Base-by-base conservation (phyloP, 2,797 vertebrate species). In the Anguilla pacifica region DNA sequence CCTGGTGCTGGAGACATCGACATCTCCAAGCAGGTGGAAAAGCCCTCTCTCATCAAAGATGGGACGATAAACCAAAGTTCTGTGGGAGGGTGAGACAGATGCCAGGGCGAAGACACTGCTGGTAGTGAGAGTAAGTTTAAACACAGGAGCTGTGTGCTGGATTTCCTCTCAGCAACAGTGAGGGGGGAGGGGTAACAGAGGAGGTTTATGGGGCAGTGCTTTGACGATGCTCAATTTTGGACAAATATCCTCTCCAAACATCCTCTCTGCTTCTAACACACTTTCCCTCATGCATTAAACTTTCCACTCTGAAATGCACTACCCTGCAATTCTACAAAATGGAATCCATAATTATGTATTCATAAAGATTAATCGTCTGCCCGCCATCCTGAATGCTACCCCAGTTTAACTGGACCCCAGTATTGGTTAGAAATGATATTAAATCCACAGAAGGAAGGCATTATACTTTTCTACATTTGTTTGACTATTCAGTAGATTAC, bases 1-100 rank as follows among this genome's bases (percentile, higher is more conserved):
- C 13, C 28, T n/a, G 31, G 28, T 39, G 25, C 25, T 6, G 59
- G 46, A 25, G 55, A 15, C 57, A 6, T 22, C 11, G 25, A 39
- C n/a, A 79, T 43, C 84, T 49, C 43, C 9, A 10, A 7, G 22
- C 84, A 25, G 35, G 39, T 57, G 35, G 17, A 28, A 59, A 39
- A 39, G 53, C 72, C 5, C 72, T 79, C 17, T 39, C 53, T 35
- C 86, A 53, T 81, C 28, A 59, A 39, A 35, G 31, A 85, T 39
- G 46, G 31, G 79, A 11, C 3, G 43, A 82, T n/a, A 82, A n/a
- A 51, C 43, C 43, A 2, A 82, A 51, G 22, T 89, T 86, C 86
- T 72, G 83, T 90, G 89, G 87, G 91, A 90, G 91, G 85, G 89
- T 25, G 74, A 90, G 89, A 91, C 93, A 92, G 91, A 94, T 93